A percentile compares a stretch with the other conserved stretches of the same genome.
Evolutionary conservation across 2,888 invertebrate species (phyloP).

Genomic region (Acronicta psi): DNA sequence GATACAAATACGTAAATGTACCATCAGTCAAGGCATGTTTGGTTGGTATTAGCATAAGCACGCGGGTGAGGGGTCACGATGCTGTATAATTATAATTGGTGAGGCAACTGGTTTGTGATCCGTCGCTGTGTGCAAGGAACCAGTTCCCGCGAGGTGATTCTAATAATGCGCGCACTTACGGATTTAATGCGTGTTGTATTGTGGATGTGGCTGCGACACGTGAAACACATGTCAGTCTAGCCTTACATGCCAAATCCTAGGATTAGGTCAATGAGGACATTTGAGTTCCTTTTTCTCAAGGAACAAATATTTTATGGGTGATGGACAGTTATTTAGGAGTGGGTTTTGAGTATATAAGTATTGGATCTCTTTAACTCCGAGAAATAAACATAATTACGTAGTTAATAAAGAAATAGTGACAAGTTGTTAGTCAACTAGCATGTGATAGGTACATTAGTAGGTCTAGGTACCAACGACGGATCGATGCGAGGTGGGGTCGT

Average conservation of each 20-base stretch:
- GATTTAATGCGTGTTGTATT: neutral
- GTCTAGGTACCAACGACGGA: neutral
- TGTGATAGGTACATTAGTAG: neutral
- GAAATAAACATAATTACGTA: neutral
- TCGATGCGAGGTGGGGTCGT: neutral
- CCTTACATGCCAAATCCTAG: too few species aligned
- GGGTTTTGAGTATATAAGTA: too few species aligned
- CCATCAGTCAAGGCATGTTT: conserved; percentile 10
- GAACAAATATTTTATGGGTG: too few species aligned
- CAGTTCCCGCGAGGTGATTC: conserved; percentile 8
- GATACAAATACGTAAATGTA: neutral
- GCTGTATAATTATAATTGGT: conserved; percentile 22
- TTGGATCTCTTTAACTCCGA: accelerated
- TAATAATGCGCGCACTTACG: conserved; percentile 3
- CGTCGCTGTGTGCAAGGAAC: conserved; percentile 12
- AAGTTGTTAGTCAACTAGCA: neutral
- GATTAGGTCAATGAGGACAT: too few species aligned
- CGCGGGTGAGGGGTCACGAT: conserved; percentile 28
- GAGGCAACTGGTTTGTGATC: conserved; percentile 12
- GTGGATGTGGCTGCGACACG: neutral
- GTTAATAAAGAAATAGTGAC: too few species aligned
- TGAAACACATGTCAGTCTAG: neutral
- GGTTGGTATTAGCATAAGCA: conserved; percentile 15
- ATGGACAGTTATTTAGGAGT: too few species aligned
- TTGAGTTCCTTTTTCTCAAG: too few species aligned